These are phyloP conservation scores for Synergus gifuensis DNA, from an alignment of 2,888 invertebrate species.

Conservation along the genomic window DNA sequence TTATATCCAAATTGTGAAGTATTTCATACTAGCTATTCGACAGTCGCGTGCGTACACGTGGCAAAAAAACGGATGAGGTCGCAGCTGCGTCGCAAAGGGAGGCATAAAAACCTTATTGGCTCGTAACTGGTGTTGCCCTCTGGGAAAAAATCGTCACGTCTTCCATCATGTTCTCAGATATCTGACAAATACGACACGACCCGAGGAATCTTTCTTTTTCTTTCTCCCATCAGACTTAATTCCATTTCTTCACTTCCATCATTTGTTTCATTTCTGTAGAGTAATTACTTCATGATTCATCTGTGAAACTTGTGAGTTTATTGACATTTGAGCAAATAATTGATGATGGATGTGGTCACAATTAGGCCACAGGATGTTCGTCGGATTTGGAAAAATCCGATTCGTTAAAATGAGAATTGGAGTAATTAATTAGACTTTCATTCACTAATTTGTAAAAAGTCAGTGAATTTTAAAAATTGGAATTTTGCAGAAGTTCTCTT, in stretches of 20 bases:
- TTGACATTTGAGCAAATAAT: neutral
- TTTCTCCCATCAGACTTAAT: neutral
- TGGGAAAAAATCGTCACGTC: constrained; percentile 44
- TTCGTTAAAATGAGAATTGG: too few relatives aligned
- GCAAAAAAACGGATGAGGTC: constrained; percentile 55
- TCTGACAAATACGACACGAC: constrained; percentile 14
- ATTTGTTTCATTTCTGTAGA: neutral
- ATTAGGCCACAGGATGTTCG: neutral
- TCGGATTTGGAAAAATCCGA: too few relatives aligned
- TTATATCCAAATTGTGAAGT: constrained; percentile 30
- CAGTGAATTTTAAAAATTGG: neutral
- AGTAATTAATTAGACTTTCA: too few relatives aligned
- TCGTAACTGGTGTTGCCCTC: constrained; percentile 56
- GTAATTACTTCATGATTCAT: neutral
- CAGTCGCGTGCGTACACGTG: constrained; percentile 41
- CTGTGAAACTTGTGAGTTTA: neutral
- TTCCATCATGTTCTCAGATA: constrained; percentile 28
- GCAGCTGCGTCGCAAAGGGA: constrained; percentile 53
- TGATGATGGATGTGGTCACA: neutral
- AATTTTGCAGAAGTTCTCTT: neutral
- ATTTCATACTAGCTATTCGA: constrained; percentile 18
- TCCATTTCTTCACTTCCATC: neutral
- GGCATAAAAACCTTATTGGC: constrained; percentile 62
- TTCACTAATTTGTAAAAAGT: neutral
- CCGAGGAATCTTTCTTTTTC: neutral